Conservation (phyloP, 2,797 vertebrate species). For the Syndactyla subalaris region DNA sequence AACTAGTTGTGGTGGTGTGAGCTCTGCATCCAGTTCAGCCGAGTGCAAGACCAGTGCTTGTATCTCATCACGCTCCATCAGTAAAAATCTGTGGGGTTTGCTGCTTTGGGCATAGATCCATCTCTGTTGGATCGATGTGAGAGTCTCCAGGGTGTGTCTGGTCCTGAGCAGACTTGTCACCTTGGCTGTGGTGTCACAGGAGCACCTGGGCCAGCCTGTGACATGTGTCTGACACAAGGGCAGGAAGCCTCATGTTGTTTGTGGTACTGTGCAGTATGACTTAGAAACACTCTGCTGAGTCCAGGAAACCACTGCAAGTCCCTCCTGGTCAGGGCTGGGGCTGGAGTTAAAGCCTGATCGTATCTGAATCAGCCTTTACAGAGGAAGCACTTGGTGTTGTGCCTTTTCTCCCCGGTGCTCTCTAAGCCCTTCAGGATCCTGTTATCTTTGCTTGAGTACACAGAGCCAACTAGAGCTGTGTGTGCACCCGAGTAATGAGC, state of each 20-base stretch:
- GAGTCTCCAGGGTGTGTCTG: background rate
- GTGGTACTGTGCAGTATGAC: no score
- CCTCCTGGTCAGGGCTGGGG: background rate
- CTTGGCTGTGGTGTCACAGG: background rate
- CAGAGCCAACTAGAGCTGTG: background rate
- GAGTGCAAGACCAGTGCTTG: rapidly evolving
- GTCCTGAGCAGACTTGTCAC: background rate
- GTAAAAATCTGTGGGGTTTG: background rate
- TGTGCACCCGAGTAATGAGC: background rate
- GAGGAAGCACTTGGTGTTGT: background rate
- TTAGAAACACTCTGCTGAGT: background rate
- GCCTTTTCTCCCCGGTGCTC: background rate
- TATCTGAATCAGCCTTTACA: rapidly evolving
- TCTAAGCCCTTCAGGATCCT: background rate
- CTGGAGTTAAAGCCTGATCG: background rate
- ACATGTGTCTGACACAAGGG: background rate
- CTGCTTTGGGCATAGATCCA: no score
- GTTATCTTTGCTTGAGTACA: background rate
- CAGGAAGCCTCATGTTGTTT: background rate
- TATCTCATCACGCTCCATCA: rapidly evolving
- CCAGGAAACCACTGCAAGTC: background rate
- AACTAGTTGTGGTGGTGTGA: background rate
- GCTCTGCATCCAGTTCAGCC: background rate
- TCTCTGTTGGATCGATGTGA: background rate
- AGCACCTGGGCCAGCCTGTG: rapidly evolving